Conservation (phyloP, 2,888 invertebrate genomes). For the Sceliomorpha sp. region DNA sequence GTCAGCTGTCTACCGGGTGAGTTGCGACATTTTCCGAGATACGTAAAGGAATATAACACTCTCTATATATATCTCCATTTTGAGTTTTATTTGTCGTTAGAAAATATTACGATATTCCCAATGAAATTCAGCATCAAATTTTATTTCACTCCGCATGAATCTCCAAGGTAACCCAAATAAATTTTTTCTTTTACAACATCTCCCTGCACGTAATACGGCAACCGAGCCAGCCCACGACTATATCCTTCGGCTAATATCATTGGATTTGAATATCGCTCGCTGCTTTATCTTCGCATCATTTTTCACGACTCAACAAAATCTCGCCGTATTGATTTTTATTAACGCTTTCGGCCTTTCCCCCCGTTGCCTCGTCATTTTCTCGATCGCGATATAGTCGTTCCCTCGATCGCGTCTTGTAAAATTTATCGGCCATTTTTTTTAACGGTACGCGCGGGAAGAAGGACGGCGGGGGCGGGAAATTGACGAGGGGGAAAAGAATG, state of each 20-base stretch:
- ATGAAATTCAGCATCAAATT: too few species aligned
- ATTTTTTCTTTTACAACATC: too few species aligned
- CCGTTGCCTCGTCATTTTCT: conserved; percentile 6
- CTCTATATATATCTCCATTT: neutral
- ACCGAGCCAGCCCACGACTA: too few species aligned
- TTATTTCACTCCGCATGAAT: too few species aligned
- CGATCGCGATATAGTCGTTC: too few species aligned
- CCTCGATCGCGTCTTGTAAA: neutral
- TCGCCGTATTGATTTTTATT: conserved; percentile 30
- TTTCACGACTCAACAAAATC: conserved; percentile 29
- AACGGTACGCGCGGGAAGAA: too few species aligned
- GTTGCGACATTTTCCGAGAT: conserved; percentile 33
- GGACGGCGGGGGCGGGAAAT: too few species aligned
- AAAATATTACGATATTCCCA: too few species aligned
- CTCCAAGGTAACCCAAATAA: too few species aligned
- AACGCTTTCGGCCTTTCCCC: conserved; percentile 17
- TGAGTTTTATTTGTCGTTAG: too few species aligned
- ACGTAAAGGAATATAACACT: neutral
- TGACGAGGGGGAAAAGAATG: too few species aligned
- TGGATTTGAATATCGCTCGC: conserved; percentile 15
- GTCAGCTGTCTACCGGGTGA: conserved; percentile 93
- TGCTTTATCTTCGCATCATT: conserved; percentile 3
- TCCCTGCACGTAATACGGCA: too few species aligned
- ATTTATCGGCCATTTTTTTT: conserved; percentile 4
- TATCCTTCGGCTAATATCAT: conserved; percentile 26